Conservation (phyloP, 2,888 invertebrate genomes). For the Tetanocera ferruginea region DNA sequence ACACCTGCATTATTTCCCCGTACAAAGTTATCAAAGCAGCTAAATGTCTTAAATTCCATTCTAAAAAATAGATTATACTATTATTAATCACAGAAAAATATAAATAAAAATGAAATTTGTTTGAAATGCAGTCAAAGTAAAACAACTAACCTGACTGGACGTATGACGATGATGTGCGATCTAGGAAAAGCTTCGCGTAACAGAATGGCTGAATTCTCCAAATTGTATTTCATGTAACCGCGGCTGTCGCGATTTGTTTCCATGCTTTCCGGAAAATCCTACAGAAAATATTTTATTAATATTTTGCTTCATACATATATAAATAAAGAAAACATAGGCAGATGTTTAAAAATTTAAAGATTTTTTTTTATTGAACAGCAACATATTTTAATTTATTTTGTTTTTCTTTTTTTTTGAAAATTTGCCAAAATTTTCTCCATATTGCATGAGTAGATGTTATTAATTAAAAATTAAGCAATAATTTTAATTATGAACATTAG, state of each 20-base stretch:
- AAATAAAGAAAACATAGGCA: neutral
- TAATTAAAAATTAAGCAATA: too few relatives aligned
- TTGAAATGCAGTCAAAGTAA: neutral
- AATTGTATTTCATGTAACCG: conserved; percentile 83
- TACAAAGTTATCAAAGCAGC: conserved; percentile 91
- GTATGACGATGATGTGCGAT: conserved; percentile 80
- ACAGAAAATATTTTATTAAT: conserved; percentile 47
- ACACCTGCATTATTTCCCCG: conserved; percentile 84
- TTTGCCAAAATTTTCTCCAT: neutral
- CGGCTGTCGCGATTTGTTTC: conserved; percentile 81
- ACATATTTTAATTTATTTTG: neutral
- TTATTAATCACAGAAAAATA: neutral
- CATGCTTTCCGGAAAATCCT: conserved; percentile 91
- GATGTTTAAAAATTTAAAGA: neutral
- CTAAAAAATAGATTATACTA: conserved; percentile 69
- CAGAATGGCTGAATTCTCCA: conserved; percentile 81
- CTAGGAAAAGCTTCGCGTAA: conserved; percentile 79
- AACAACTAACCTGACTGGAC: conserved; percentile 78
- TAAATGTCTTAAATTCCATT: conserved; percentile 87
- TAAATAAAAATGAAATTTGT: neutral
- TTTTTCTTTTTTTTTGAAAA: neutral
- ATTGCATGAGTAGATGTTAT: too few relatives aligned
- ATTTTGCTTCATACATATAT: neutral
- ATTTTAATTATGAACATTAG: neutral
- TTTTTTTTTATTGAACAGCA: neutral